These are phyloP conservation scores for Propithecus perrieri DNA, from an alignment of 2,797 vertebrate genomes.

Conservation along the genomic window DNA sequence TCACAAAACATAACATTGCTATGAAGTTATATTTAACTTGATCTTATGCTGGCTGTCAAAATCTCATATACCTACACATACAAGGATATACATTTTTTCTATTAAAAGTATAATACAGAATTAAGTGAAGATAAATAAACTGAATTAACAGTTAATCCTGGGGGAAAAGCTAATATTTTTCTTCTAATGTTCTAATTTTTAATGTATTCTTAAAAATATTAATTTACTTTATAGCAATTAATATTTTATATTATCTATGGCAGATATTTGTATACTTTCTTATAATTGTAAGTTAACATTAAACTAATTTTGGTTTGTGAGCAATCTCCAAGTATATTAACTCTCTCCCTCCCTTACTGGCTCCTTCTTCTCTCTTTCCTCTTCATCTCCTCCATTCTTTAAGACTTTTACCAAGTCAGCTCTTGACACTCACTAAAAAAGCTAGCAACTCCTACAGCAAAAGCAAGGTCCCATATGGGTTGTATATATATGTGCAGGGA, in stretches of 20 bases:
- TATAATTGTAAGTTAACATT: background rate
- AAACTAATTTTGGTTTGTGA: background rate
- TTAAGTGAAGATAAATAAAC: conserved; percentile 5
- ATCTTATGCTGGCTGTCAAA: conserved; percentile 22
- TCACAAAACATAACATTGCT: conserved; percentile 42
- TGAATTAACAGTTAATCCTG: conserved; percentile 18
- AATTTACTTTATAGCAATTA: background rate
- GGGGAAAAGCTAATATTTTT: background rate
- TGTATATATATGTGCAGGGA: background rate
- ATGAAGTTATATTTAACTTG: conserved; percentile 33
- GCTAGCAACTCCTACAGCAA: background rate
- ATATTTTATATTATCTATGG: background rate
- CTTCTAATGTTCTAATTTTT: conserved; percentile 30
- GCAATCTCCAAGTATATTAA: background rate
- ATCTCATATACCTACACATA: background rate
- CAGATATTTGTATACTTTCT: background rate
- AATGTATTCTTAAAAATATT: conserved; percentile 46
- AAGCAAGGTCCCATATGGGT: background rate
- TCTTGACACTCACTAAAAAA: background rate
- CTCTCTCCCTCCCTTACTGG: background rate
- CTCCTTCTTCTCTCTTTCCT: background rate
- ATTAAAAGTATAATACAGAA: background rate
- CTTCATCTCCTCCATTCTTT: background rate
- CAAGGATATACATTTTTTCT: background rate
- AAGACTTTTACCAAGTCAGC: background rate